Conservation (phyloP, 2,888 invertebrate genomes). For the Caenorhabditis macrosperma region DNA sequence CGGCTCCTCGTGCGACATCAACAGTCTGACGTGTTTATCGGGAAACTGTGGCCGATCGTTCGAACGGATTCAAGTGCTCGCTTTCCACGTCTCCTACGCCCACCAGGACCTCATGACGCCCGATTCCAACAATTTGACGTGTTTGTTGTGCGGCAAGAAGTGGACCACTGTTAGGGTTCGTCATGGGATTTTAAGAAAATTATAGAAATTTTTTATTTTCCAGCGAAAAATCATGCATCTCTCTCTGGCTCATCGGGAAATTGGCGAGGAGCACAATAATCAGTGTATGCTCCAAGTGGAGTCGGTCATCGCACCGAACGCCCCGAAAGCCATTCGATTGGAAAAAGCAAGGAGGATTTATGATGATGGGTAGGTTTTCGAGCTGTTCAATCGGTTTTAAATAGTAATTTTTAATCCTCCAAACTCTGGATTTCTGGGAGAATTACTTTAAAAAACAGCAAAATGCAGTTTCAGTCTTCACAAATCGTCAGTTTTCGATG, state of each 20-base stretch:
- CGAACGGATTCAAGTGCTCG: conserved; percentile 58
- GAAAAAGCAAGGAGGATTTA: conserved; percentile 29
- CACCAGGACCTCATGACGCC: conserved; percentile 62
- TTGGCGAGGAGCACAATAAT: conserved; percentile 61
- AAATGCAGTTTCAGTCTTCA: neutral
- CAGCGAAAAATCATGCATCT: conserved; percentile 65
- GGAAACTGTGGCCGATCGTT: conserved; percentile 47
- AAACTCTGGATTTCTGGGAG: too few species aligned
- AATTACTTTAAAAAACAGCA: too few species aligned
- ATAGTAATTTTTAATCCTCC: too few species aligned
- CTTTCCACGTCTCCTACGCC: conserved; percentile 67
- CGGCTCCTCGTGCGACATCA: conserved; percentile 21
- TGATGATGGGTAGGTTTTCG: conserved; percentile 18
- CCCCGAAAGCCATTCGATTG: conserved; percentile 57
- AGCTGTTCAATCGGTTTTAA: too few species aligned
- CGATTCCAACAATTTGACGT: conserved; percentile 29
- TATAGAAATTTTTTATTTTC: conserved; percentile 8
- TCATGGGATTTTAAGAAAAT: too few species aligned
- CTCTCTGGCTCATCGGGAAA: conserved; percentile 51
- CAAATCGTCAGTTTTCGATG: neutral
- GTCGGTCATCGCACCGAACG: conserved; percentile 56
- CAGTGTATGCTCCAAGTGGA: conserved; percentile 65
- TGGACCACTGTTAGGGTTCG: conserved; percentile 60
- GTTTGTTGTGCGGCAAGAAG: conserved; percentile 65
- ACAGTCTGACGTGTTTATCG: conserved; percentile 26